Evolutionary conservation across 2,113 vertebrate genomes (phyloP).

Genomic region (Tretioscincus oriximinensis): DNA sequence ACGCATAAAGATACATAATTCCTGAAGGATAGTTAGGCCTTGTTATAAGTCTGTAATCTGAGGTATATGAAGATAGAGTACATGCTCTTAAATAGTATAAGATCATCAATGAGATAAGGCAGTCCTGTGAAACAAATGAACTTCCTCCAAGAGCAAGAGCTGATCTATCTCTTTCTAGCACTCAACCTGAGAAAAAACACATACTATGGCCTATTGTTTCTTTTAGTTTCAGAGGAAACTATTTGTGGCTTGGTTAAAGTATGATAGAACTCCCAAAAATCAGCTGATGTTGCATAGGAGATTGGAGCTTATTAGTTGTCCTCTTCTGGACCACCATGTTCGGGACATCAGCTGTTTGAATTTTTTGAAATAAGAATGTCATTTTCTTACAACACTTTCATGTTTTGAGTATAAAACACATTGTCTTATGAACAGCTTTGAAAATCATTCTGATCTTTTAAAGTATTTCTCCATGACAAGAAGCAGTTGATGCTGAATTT

Average conservation of each 20-base stretch:
- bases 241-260: neutral
- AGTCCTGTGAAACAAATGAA: neutral
- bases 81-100: neutral
- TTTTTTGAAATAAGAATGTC: neutral
- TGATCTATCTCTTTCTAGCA: neutral
- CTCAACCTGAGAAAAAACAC: neutral
- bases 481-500: too few relatives aligned
- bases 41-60: neutral
- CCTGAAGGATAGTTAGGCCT: neutral
- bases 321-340: neutral
- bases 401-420: neutral
- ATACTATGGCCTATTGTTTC: neutral
- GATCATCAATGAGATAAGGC: neutral
- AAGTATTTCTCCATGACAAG: too few relatives aligned
- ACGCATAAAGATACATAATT: neutral
- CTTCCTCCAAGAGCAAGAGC: neutral
- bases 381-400: neutral
- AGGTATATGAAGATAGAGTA: neutral
- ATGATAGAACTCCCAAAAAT: neutral
- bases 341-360: too few relatives aligned
- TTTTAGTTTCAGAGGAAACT: neutral
- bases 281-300: neutral
- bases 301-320: neutral
- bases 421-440: too few relatives aligned
- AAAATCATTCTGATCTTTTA: neutral